Evolutionary conservation across 2,113 vertebrate genomes (phyloP).

Genomic region (Atherinomorus stipes): DNA sequence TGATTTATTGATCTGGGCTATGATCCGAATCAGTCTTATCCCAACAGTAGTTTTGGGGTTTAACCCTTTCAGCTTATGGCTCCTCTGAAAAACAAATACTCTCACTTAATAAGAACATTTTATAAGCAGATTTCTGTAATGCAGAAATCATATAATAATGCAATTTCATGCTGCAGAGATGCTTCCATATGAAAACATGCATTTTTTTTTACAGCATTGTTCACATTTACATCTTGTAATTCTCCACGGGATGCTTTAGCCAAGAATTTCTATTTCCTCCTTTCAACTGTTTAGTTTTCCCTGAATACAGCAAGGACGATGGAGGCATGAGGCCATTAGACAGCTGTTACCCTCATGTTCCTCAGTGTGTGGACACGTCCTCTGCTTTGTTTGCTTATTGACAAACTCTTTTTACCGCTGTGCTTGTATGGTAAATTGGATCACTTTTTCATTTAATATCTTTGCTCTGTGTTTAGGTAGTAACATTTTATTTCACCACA

Average conservation of each 20-base stretch:
- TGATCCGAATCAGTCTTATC: slow-evolving; percentile 39
- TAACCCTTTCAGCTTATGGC: neutral
- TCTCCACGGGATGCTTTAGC: neutral
- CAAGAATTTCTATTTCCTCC: neutral
- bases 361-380: slow-evolving; percentile 5
- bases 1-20: slow-evolving; percentile 37
- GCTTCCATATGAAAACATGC: neutral
- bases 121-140: slow-evolving; percentile 19
- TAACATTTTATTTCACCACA: too few species aligned
- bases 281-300: neutral
- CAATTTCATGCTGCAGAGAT: slow-evolving; percentile 19
- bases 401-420: neutral
- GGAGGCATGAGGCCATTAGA: neutral
- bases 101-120: slow-evolving; percentile 6
- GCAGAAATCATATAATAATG: slow-evolving; percentile 31
- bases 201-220: neutral
- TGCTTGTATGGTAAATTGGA: neutral
- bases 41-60: slow-evolving; percentile 1
- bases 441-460: neutral
- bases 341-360: slow-evolving; percentile 27
- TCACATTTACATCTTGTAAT: slow-evolving; percentile 4
- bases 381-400: neutral
- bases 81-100: slow-evolving; percentile 12
- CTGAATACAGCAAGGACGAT: neutral
- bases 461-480: neutral